phyloP scores from a whole-genome alignment of 1,140 invertebrate species.

The Idris sp. region DNA sequence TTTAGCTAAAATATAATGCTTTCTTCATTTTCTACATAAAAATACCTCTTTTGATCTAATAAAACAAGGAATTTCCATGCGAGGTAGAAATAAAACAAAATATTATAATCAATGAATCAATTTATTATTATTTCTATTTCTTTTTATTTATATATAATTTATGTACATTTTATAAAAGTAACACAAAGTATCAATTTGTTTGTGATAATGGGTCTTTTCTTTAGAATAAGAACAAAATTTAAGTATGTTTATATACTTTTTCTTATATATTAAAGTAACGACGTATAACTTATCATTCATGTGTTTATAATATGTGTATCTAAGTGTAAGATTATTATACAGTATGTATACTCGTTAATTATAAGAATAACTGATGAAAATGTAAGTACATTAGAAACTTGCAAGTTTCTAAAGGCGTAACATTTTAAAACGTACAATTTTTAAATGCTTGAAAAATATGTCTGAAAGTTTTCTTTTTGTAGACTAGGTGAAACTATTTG shows the following conservation, averaged over 20 bases:
- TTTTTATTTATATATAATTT: conserved; percentile 37
- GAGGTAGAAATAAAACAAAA: conserved; percentile 15
- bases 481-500: too few relatives aligned
- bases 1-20: neutral
- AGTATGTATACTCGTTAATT: conserved; percentile 45
- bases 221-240: conserved; percentile 13
- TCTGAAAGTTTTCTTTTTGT: too few relatives aligned
- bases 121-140: conserved; percentile 37
- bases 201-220: conserved; percentile 2
- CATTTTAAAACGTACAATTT: too few relatives aligned
- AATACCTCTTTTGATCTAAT: conserved; percentile 14
- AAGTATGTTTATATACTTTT: neutral
- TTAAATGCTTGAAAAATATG: too few relatives aligned
- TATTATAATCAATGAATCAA: conserved; percentile 43
- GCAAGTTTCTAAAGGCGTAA: conserved; percentile 16
- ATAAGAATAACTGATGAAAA: conserved; percentile 19
- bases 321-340: conserved; percentile 38
- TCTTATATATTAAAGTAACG: conserved; percentile 22
- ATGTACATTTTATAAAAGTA: conserved; percentile 49
- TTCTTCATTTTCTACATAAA: conserved; percentile 9
- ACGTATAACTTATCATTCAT: conserved; percentile 26
- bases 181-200: conserved; percentile 20
- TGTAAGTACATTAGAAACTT: conserved; percentile 44
- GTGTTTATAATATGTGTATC: conserved; percentile 17
- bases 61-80: neutral